phyloP scores from a whole-genome alignment of 1,140 invertebrate species.

The Caligus rogercresseyi region DNA sequence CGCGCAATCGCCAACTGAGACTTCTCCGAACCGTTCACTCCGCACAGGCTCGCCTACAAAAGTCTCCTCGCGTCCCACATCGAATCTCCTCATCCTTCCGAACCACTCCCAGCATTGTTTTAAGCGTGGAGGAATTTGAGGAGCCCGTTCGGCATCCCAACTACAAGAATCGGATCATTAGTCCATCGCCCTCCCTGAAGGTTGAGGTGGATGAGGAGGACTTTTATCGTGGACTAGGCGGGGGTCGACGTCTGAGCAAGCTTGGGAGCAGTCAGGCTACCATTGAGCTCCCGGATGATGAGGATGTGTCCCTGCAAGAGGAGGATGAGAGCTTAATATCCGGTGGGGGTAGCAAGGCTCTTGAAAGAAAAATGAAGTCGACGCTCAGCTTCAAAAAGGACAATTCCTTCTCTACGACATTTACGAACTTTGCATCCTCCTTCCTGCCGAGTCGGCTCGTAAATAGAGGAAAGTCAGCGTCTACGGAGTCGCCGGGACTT shows the following conservation, averaged over 20 bases:
- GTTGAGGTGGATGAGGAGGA: neutral
- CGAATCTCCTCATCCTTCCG: neutral
- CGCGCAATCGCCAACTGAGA: neutral
- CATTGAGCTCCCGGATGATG: neutral
- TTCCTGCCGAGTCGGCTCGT: neutral
- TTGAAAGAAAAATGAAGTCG: neutral
- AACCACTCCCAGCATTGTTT: neutral
- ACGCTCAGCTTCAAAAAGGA: neutral
- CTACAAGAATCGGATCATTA: neutral
- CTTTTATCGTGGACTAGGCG: neutral
- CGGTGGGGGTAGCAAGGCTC: neutral
- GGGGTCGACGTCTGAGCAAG: neutral
- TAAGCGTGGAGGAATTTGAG: neutral
- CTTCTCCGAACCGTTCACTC: neutral
- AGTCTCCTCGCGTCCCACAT: neutral
- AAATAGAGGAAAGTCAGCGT: neutral
- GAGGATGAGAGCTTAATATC: neutral
- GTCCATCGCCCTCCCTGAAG: neutral
- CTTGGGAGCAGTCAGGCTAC: too few species aligned
- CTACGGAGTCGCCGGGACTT: neutral
- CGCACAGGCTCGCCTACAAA: neutral
- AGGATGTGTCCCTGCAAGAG: neutral
- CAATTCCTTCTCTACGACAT: neutral
- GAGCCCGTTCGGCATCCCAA: neutral
- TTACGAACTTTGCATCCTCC: neutral